These are phyloP conservation scores for Araneus ventricosus DNA, from an alignment of 1,140 invertebrate genomes.

Conservation along the genomic window DNA sequence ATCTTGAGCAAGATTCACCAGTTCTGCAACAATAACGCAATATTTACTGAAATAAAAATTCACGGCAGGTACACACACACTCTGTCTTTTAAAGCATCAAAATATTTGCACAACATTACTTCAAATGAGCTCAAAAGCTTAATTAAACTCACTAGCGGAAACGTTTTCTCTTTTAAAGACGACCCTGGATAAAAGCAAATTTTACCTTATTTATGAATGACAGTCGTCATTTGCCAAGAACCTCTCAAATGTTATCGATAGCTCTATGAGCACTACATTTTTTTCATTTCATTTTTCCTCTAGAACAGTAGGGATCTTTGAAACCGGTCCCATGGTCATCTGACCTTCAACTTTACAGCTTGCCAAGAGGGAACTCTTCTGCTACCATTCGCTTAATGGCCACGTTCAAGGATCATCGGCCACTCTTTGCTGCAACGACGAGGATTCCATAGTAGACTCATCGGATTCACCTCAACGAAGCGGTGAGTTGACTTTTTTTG, in stretches of 20 bases:
- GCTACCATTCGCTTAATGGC: not conserved
- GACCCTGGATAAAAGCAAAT: not conserved
- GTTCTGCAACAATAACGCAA: too few species aligned
- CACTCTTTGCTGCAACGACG: not conserved
- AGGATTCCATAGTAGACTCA: not conserved
- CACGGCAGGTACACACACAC: too few species aligned
- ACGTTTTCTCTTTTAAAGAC: not conserved
- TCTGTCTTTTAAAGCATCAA: too few species aligned
- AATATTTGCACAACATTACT: too few species aligned
- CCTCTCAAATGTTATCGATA: not conserved
- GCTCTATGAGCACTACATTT: not conserved
- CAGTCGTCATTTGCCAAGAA: constrained; percentile 5
- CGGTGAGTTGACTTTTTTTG: not conserved
- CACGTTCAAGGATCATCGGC: not conserved
- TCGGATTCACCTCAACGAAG: not conserved
- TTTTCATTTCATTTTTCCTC: not conserved
- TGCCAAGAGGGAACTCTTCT: not conserved
- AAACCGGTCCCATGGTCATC: constrained; percentile 25
- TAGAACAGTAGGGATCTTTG: not conserved
- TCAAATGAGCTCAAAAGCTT: not conserved
- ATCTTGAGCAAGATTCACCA: too few species aligned
- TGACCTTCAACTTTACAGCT: not conserved
- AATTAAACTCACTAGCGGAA: not conserved
- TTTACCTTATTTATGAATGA: not conserved
- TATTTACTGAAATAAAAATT: not conserved